These are phyloP conservation scores for Talpa occidentalis DNA, from an alignment of 2,113 vertebrate species.

Conservation along the genomic window DNA sequence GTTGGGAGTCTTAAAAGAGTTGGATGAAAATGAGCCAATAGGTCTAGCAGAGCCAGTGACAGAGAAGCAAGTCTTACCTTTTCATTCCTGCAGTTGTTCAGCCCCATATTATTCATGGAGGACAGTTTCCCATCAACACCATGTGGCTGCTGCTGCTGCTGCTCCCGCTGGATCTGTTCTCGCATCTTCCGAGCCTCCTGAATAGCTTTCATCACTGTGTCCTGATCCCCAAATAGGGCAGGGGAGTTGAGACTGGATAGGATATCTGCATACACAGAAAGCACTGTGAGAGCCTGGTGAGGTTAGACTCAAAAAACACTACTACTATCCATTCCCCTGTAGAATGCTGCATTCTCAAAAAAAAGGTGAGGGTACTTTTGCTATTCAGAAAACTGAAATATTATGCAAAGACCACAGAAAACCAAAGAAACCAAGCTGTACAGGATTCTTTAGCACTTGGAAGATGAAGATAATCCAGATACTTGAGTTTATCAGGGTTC, in stretches of 20 bases:
- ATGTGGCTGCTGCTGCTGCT: conserved; percentile 93
- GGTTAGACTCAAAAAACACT: background rate
- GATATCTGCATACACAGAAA: conserved; percentile 91
- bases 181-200: conserved; percentile 99
- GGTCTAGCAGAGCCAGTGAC: background rate
- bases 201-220: conserved; percentile 99
- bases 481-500: background rate
- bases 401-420: background rate
- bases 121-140: conserved; percentile 95
- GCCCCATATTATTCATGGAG: conserved; percentile 93
- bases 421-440: background rate
- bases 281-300: conserved; percentile 40
- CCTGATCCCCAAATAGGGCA: conserved; percentile 98
- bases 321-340: background rate
- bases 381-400: background rate
- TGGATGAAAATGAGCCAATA: background rate
- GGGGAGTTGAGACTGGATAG: conserved; percentile 99
- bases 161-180: conserved; percentile 97
- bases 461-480: background rate
- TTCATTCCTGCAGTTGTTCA: conserved; percentile 97
- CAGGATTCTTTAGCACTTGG: background rate
- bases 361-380: background rate
- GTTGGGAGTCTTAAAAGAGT: background rate
- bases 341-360: background rate
- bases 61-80: conserved; percentile 89